phyloP scores from a whole-genome alignment of 2,888 invertebrate genomes.

The Lapara coniferarum region DNA sequence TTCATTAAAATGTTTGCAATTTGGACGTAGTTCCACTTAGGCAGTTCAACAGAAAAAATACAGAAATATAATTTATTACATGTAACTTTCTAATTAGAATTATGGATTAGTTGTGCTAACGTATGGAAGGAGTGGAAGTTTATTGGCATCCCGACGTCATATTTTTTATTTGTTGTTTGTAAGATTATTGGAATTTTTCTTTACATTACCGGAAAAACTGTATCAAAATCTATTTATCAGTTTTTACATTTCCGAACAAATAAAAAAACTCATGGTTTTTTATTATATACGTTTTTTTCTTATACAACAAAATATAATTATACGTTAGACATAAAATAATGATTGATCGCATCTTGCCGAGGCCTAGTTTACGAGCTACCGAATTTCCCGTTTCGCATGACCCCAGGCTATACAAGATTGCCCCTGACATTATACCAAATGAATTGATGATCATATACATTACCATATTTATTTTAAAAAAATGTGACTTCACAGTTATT shows the following conservation, averaged over 20 bases:
- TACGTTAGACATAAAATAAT: neutral
- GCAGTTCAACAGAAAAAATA: no score
- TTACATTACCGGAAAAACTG: no score
- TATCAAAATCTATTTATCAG: no score
- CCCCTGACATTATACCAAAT: neutral
- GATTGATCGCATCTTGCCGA: neutral
- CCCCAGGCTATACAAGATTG: constrained; percentile 12
- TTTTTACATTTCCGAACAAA: no score
- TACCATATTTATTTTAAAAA: neutral
- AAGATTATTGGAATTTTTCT: no score
- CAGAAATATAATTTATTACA: neutral
- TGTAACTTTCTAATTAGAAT: neutral
- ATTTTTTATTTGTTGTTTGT: no score
- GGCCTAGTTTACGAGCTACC: constrained; percentile 1
- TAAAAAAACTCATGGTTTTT: no score
- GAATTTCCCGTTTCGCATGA: constrained; percentile 2
- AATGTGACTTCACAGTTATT: no score
- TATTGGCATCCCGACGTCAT: no score
- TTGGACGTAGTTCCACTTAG: neutral
- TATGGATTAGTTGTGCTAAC: no score
- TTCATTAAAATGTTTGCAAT: constrained; percentile 19
- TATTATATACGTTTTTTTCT: no score
- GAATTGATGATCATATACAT: neutral
- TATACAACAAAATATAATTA: no score
- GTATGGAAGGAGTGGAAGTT: neutral